Evolutionary conservation across 2,113 vertebrate genomes (phyloP).

Genomic region (Alaudala cheleensis): DNA sequence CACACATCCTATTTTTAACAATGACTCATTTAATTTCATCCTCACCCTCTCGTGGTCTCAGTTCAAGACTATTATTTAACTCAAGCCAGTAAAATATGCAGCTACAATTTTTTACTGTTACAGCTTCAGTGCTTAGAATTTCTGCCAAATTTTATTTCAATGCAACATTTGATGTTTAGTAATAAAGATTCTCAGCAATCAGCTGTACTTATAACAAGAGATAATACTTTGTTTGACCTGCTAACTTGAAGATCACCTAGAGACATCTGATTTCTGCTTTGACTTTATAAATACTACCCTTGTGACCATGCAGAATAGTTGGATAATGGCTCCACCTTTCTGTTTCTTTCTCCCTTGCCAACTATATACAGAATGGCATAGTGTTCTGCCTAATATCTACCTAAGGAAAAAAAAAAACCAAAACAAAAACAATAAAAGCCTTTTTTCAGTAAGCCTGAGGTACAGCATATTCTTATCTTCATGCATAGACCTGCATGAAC

Average conservation of each 20-base stretch:
- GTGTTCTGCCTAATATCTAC: background rate
- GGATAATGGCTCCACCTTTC: background rate
- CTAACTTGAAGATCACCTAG: background rate
- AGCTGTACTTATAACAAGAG: background rate
- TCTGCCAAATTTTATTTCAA: background rate
- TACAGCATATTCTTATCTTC: background rate
- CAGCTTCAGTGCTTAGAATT: background rate
- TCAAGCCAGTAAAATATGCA: background rate
- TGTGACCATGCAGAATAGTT: background rate
- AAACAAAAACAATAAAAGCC: background rate
- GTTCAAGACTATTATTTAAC: conserved; percentile 7
- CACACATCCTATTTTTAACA: conserved; percentile 35
- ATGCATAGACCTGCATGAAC: background rate
- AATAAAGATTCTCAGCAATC: background rate
- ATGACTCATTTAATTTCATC: conserved; percentile 43
- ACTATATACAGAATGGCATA: background rate
- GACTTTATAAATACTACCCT: background rate
- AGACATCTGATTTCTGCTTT: background rate
- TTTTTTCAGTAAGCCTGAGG: background rate
- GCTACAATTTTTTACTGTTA: background rate
- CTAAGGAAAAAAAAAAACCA: background rate
- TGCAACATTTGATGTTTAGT: background rate
- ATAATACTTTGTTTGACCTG: background rate
- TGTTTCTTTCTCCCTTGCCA: background rate
- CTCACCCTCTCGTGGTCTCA: background rate